phyloP scores from a whole-genome alignment of 2,797 vertebrate genomes.

The Odontamblyopus lacepedii region DNA sequence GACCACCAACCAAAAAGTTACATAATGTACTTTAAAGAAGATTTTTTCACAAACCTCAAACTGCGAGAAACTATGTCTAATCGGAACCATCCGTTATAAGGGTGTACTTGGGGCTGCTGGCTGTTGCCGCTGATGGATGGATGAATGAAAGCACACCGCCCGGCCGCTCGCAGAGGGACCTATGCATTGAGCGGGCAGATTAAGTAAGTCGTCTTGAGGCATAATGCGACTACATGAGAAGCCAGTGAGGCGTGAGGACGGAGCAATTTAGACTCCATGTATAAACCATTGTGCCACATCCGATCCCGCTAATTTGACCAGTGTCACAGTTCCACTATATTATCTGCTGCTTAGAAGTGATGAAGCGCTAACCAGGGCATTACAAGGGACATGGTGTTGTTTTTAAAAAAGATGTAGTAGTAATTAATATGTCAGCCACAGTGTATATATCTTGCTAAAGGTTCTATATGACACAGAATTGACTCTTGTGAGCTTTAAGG shows the following conservation, averaged over 20 bases:
- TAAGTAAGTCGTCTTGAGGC: constrained; percentile 55
- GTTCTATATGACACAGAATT: too few relatives aligned
- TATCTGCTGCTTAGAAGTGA: constrained; percentile 20
- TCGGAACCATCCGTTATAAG: constrained; percentile 66
- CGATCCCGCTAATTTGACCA: constrained; percentile 47
- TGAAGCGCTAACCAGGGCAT: constrained; percentile 2
- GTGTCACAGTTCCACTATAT: constrained; percentile 21
- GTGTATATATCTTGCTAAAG: background rate
- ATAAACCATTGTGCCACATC: constrained; percentile 41
- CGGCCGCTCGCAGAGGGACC: constrained; percentile 40
- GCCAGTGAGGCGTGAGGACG: constrained; percentile 51
- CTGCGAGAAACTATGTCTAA: constrained; percentile 36
- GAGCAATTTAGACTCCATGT: constrained; percentile 41
- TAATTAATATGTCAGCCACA: background rate
- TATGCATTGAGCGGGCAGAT: constrained; percentile 51
- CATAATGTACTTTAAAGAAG: too few relatives aligned
- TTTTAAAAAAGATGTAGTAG: background rate
- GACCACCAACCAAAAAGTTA: too few relatives aligned
- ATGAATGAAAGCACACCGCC: constrained; percentile 45
- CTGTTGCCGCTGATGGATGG: constrained; percentile 62
- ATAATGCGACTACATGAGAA: constrained; percentile 56
- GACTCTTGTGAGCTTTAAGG: too few relatives aligned
- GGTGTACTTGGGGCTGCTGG: constrained; percentile 64
- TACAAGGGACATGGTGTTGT: constrained; percentile 6
- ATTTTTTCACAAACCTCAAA: background rate